Base-by-base conservation (phyloP, 2,797 vertebrate genomes). In the Ctenochaetus hawaiiensis region DNA sequence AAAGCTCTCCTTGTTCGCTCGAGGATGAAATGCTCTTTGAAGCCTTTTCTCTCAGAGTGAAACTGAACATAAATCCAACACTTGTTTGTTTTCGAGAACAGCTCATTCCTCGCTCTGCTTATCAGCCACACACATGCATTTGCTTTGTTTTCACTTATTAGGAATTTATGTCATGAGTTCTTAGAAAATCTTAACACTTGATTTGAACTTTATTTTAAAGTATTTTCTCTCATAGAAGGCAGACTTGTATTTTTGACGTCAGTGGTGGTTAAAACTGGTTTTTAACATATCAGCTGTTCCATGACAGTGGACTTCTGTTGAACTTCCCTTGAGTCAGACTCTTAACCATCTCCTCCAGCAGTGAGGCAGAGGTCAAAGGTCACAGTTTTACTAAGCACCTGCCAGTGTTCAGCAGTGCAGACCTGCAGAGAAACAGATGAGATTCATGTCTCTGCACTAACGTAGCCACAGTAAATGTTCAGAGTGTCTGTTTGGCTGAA, bases 61-160 rank as follows among this genome's bases (percentile, higher is more conserved):
- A 64, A 65, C n/a, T 51, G 23, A 67, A 44, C 37, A 18, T 68
- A 58, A 63, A 62, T 54, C 43, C 18, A 9, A 44, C 49, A 13
- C 51, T 67, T 72, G 7, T 54, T 53, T 20, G 17, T 52, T 63
- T 77, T 59, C 8, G 20, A 53, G 37, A 37, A 37, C 67, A 44
- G 44, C 20, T 58, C 37, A 65, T 64, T 37, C 12, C 18, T 64
- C 37, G 3, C n/a, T 6, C 44, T 14, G 11, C 30, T n/a, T 0
- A 3, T 60, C 26, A 8, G 45, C 58, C 9, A 48, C 23, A 17
- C 6, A 30, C 30, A 64, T 6, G 10, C 44, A 13, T 20, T 10
- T 43, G 20, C n/a, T 63, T 37, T 0, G 5, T 56, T 44, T 43
- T 71, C 47, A 20, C 37, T 43, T 26, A 49, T 59, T 11, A 30